Base-by-base conservation (phyloP, 2,113 vertebrate species). In the Pollimyrus isidori region DNA sequence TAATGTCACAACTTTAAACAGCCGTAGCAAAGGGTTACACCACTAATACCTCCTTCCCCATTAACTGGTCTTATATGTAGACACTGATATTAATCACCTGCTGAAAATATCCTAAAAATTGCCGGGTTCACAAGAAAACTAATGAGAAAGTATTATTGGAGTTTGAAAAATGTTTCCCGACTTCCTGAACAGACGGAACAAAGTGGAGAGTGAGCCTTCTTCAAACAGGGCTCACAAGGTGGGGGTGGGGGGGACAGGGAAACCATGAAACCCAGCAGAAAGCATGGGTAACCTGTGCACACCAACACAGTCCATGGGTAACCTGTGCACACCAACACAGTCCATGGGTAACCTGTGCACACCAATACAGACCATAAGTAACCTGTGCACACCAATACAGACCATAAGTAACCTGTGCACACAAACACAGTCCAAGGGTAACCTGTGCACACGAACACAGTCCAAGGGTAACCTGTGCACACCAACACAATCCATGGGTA, bases 101-200 rank as follows among this genome's bases (percentile, higher is more conserved):
- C 42, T 88, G 56, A 88, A 88, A 88, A 69, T 88, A 48, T 88
- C 87, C 58, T 73, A 69, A 62, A 62, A 88, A 88, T 88, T 88
- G 56, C 58, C 42, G 49, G 42, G 21, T 69, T 88, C 58, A 69
- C 21, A 23, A 48, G 56, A 87, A 87, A 62, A 52, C 39, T 87
- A 87, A 87, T 87, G 87, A 88, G 58, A 69, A 88, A 39, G 87
- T 88, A 56, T 88, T 88, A 69, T 69, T 69, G 87, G 87, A 88
- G 56, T 46, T 46, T 65, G 87, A 88, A 88, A 88, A 69, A 88
- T 88, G 87, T 69, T 48, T 48, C 35, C 2, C 9, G 56, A 35
- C 87, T 62, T 88, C 87, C 39, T 69, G 87, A 65, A 48, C 42
- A 69, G 48, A 87, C 52, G 53, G 87, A 88, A 58, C 50, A 39